These are phyloP conservation scores for Craterocephalus amniculus DNA, from an alignment of 2,797 vertebrate species.

Conservation along the genomic window DNA sequence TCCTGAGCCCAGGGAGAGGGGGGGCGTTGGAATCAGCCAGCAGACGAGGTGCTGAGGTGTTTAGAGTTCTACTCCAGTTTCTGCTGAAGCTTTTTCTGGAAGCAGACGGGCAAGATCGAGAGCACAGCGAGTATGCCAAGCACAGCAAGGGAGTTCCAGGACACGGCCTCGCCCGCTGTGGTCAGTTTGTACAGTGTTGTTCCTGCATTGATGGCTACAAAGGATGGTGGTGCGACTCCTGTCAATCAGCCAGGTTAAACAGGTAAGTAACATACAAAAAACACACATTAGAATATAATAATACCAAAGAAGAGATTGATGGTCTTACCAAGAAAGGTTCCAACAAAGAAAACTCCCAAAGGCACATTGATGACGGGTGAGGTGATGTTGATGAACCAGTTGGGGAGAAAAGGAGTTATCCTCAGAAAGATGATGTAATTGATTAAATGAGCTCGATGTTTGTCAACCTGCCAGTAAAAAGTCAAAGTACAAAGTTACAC, in stretches of 20 bases:
- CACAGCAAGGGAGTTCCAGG: conserved; percentile 95
- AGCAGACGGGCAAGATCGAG: conserved; percentile 94
- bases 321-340: conserved; percentile 95
- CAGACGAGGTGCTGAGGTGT: conserved; percentile 57
- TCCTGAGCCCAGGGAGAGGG: conserved; percentile 64
- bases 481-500: conserved; percentile 5
- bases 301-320: background rate
- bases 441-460: conserved; percentile 96
- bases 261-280: conserved; percentile 9
- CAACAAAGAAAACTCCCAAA: conserved; percentile 96
- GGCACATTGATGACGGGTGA: conserved; percentile 98
- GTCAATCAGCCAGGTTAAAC: conserved; percentile 34
- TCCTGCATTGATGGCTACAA: conserved; percentile 97
- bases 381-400: conserved; percentile 99
- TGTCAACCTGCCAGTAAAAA: conserved; percentile 88
- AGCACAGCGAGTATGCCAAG: conserved; percentile 92
- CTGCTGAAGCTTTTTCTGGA: conserved; percentile 95
- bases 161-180: conserved; percentile 97
- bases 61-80: conserved; percentile 87
- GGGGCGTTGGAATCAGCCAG: conserved; percentile 47
- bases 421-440: conserved; percentile 99
- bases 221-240: conserved; percentile 98
- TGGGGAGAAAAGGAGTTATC: conserved; percentile 98
- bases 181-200: conserved; percentile 98
- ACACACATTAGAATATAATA: too few species aligned